phyloP scores from a whole-genome alignment of 2,888 invertebrate genomes.

The Andrena bicolor region DNA sequence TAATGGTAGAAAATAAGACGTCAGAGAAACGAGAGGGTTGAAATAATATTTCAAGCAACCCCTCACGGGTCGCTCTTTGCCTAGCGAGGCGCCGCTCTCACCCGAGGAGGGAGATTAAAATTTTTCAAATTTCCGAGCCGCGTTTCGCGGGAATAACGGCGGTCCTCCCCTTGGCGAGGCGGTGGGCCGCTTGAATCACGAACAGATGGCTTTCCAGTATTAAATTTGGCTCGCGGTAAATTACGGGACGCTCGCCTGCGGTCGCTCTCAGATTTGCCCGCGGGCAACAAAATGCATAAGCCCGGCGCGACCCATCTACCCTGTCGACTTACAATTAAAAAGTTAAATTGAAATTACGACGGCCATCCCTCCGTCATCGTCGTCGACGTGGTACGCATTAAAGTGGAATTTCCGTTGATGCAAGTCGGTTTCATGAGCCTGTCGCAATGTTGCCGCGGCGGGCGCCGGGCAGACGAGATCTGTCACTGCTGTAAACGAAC shows the following conservation, averaged over 20 bases:
- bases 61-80: not conserved
- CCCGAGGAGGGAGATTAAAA: conserved; percentile 36
- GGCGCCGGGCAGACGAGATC: too few species aligned
- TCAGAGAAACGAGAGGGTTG: not conserved
- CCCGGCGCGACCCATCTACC: conserved; percentile 54
- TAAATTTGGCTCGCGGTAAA: conserved; percentile 71
- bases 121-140: conserved; percentile 50
- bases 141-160: conserved; percentile 28
- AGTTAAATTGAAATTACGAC: conserved; percentile 73
- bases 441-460: not conserved
- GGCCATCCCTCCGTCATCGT: conserved; percentile 29
- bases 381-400: conserved; percentile 42
- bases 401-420: conserved; percentile 64
- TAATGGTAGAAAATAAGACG: not conserved
- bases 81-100: not conserved
- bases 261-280: conserved; percentile 35
- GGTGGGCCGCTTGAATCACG: conserved; percentile 51
- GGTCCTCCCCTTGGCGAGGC: not conserved
- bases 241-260: conserved; percentile 56
- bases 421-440: conserved; percentile 41
- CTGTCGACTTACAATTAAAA: conserved; percentile 73
- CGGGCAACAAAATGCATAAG: conserved; percentile 63
- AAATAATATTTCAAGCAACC: not conserved
- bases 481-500: not conserved
- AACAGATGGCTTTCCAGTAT: conserved; percentile 67